A percentile compares a stretch with the other conserved stretches of the same genome.
phyloP scores from a whole-genome alignment of 2,113 vertebrate genomes.

The Daubentonia madagascariensis region DNA sequence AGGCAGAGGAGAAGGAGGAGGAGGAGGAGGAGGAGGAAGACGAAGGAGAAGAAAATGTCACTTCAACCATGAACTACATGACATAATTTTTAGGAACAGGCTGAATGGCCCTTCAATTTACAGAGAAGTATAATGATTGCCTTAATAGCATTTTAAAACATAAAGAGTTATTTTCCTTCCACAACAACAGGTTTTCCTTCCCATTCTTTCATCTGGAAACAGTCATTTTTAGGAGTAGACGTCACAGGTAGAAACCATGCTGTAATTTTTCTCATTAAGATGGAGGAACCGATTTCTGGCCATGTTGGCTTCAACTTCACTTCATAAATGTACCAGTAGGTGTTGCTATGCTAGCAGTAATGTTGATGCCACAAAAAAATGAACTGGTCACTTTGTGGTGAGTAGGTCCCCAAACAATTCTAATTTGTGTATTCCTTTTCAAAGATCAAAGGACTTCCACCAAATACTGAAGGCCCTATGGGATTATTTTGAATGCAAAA shows the following conservation, averaged over 20 bases:
- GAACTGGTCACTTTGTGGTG: constrained; percentile 59
- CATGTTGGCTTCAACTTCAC: constrained; percentile 26
- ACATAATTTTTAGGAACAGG: not conserved
- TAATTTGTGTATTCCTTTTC: not conserved
- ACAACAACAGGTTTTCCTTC: not conserved
- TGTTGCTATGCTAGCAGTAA: constrained; percentile 56
- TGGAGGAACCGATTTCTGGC: constrained; percentile 53
- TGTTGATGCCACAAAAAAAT: not conserved
- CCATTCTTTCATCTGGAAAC: not conserved
- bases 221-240: not conserved
- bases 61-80: not conserved
- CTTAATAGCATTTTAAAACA: not conserved
- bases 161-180: not conserved
- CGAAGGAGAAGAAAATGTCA: not conserved
- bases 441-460: not conserved
- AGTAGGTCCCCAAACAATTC: not conserved
- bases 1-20: not conserved
- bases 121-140: not conserved
- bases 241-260: not conserved
- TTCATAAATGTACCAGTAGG: constrained; percentile 57
- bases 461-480: not conserved
- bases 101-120: not conserved
- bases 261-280: not conserved
- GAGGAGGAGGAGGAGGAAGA: not conserved
- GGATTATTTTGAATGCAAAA: constrained; percentile 10